Conservation (phyloP, 2,797 vertebrate genomes). For the Molossus molossus region DNA sequence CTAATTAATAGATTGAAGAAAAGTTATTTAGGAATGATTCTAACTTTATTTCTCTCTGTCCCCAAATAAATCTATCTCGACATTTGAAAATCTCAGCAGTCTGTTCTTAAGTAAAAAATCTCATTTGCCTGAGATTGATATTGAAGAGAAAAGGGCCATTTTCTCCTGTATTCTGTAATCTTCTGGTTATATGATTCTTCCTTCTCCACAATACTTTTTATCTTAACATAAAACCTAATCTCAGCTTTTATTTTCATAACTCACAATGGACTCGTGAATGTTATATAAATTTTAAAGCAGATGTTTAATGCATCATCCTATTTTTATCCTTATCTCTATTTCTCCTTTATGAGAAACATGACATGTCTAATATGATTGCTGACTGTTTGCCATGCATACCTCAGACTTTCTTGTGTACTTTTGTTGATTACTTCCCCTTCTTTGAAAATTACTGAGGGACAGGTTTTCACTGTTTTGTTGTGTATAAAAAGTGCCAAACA, state of each 20-base stretch:
- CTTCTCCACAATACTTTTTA: conserved; percentile 28
- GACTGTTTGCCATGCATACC: background rate
- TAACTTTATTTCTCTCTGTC: conserved; percentile 48
- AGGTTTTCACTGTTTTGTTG: conserved; percentile 23
- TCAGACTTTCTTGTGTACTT: background rate
- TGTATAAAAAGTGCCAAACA: conserved; percentile 49
- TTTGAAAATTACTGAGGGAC: conserved; percentile 38
- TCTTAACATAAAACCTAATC: conserved; percentile 61
- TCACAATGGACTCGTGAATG: conserved; percentile 8
- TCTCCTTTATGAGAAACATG: conserved; percentile 7
- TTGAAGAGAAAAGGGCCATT: background rate
- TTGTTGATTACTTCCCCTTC: conserved; percentile 47
- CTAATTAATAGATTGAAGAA: conserved; percentile 45
- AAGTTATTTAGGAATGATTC: conserved; percentile 49
- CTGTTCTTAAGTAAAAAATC: conserved; percentile 51
- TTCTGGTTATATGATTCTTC: conserved; percentile 34
- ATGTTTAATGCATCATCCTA: background rate
- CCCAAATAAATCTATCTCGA: conserved; percentile 43
- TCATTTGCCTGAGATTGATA: conserved; percentile 54
- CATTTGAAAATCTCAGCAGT: conserved; percentile 40
- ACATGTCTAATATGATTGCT: background rate
- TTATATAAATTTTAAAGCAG: conserved; percentile 22
- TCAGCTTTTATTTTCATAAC: conserved; percentile 43
- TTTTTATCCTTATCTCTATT: conserved; percentile 6
- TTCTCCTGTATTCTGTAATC: background rate